A percentile compares a stretch with the other conserved stretches of the same genome.
These are phyloP conservation scores for Poeciliopsis occidentalis DNA, from an alignment of 2,113 vertebrate genomes.

Conservation along the genomic window DNA sequence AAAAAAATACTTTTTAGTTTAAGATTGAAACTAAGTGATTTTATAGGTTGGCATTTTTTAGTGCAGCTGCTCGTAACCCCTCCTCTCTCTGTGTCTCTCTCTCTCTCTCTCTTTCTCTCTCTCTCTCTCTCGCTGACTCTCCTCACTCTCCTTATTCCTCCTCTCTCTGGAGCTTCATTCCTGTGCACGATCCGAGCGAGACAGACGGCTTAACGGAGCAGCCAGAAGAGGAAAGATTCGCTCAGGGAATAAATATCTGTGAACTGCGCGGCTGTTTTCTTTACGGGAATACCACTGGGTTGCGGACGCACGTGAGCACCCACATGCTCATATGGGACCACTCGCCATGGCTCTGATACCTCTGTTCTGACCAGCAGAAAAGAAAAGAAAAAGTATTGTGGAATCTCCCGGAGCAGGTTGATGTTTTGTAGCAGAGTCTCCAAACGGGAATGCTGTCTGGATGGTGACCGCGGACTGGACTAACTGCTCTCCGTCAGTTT, in stretches of 20 bases:
- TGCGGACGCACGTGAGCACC: slow-evolving; percentile 40
- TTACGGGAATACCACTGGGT: slow-evolving; percentile 55
- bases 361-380: slow-evolving; percentile 37
- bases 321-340: slow-evolving; percentile 56
- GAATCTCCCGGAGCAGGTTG: slow-evolving; percentile 44
- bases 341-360: slow-evolving; percentile 47
- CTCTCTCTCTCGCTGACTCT: slow-evolving; percentile 47
- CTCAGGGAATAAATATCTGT: slow-evolving; percentile 76
- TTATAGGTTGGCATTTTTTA: slow-evolving; percentile 53
- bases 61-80: slow-evolving; percentile 73
- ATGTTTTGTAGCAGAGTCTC: neutral
- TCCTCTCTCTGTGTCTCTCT: slow-evolving; percentile 56
- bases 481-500: slow-evolving; percentile 54
- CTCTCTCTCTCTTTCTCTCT: slow-evolving; percentile 27
- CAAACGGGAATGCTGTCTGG: slow-evolving; percentile 50
- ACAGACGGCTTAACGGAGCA: slow-evolving; percentile 56
- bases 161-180: slow-evolving; percentile 71
- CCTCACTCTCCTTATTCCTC: slow-evolving; percentile 53
- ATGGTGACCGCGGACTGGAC: slow-evolving; percentile 62
- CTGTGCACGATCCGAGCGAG: slow-evolving; percentile 71
- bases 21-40: slow-evolving; percentile 39
- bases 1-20: neutral
- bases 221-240: slow-evolving; percentile 63
- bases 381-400: slow-evolving; percentile 31
- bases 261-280: slow-evolving; percentile 48